Evolutionary conservation across 2,113 vertebrate genomes (phyloP), one percentile per base, ranked within the genome.

Genomic region (Campylorhamphus procurvoides): DNA sequence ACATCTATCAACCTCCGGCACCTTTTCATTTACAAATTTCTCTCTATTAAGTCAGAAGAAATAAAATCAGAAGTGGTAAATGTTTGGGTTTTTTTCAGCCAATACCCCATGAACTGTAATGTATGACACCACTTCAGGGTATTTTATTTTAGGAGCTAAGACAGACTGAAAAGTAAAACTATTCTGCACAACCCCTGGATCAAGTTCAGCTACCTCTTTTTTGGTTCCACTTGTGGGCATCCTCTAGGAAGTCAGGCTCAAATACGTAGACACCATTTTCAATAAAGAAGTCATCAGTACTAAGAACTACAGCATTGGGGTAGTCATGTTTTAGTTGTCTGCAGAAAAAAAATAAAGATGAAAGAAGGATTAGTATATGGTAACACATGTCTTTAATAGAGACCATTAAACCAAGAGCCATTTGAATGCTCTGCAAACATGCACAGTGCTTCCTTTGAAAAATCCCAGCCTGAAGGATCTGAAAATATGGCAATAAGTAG

Each of bases 161-260:
- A 73, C 8, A 50, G 12, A 14, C 12, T 55, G 66, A 62, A 63
- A 87, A 49, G 13, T 9, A 42, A 40, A 91, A 52, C 33, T 53
- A 20, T 40, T 64, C 28, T 39, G n/a, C 55, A 24, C 58, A 82
- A 37, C 28, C 18, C 47, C 40, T 46, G 75, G 44, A 50, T 50
- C 1, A 0, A 44, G 39, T 80, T 83, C 37, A 55, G 58, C 97
- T 95, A 98, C 98, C 98, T 98, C 98, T 96, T 92, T 97, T 98
- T 82, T 98, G 98, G 91, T 98, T 98, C 98, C 98, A 98, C 31
- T 96, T 97, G 90, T 98, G 98, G 20, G 98, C 98, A 37, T 98
- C 98, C 91, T 98, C 98, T 62, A 98, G 91, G 59, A 97, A 89
- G 79, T 98, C 97, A 22, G 96, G 97, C 44, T 98, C 95, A 96